Conservation (phyloP, 1,140 invertebrate species). For the Oreohelix idahoensis region DNA sequence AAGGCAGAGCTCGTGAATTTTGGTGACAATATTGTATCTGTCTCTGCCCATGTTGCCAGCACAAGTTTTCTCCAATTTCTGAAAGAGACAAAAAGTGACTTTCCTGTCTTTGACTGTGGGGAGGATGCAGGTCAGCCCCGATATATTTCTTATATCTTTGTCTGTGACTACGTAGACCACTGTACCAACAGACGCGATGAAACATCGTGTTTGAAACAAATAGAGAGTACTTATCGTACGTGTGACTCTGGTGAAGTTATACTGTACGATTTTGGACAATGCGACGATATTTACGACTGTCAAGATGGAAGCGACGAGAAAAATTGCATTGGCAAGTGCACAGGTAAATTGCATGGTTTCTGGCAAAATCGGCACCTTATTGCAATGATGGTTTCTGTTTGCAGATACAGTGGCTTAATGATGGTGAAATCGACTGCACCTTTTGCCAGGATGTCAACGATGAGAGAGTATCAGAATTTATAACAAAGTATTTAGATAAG, state of each 20-base stretch:
- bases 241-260: too few relatives aligned
- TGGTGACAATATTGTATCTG: not conserved
- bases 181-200: not conserved
- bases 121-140: not conserved
- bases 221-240: too few relatives aligned
- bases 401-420: not conserved
- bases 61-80: not conserved
- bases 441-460: not conserved
- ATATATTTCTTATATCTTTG: not conserved
- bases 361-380: too few relatives aligned
- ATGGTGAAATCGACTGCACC: not conserved
- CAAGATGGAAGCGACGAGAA: too few relatives aligned
- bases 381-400: not conserved
- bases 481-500: not conserved
- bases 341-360: too few relatives aligned
- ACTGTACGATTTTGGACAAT: too few relatives aligned
- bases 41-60: not conserved
- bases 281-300: too few relatives aligned
- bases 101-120: slow-evolving; percentile 1
- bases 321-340: not conserved
- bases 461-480: not conserved
- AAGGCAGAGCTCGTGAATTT: not conserved
- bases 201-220: not conserved
- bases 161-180: not conserved
- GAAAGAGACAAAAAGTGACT: not conserved